phyloP scores from a whole-genome alignment of 2,888 invertebrate species.

The Spatulosminthurus flaviceps region DNA sequence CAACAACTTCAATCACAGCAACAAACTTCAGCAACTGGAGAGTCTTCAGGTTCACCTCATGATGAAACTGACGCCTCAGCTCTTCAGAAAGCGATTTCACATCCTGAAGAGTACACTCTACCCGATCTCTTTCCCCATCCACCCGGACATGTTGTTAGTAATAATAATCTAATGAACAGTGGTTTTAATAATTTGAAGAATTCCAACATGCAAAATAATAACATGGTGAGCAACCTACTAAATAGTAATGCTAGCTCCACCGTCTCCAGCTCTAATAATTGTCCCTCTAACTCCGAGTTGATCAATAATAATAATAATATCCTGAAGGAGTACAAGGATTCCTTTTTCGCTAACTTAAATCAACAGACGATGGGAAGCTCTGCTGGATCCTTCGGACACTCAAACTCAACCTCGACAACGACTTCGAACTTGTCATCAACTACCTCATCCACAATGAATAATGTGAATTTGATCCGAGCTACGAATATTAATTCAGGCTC shows the following conservation, averaged over 20 bases:
- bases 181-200: conserved; percentile 40
- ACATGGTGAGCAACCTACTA: not conserved
- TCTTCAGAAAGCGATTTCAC: not conserved
- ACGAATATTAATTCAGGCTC: conserved; percentile 37
- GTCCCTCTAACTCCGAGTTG: conserved; percentile 26
- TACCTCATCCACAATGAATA: conserved; percentile 22
- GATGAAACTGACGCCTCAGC: conserved; percentile 37
- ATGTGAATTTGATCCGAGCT: conserved; percentile 36
- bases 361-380: conserved; percentile 14
- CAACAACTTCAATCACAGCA: conserved; percentile 33
- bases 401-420: not conserved
- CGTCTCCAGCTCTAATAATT: not conserved
- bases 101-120: conserved; percentile 61
- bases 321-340: conserved; percentile 37
- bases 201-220: conserved; percentile 6
- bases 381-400: not conserved
- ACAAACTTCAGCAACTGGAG: conserved; percentile 48
- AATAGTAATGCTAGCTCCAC: not conserved
- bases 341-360: conserved; percentile 1
- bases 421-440: conserved; percentile 3
- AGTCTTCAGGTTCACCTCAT: conserved; percentile 56
- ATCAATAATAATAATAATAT: conserved; percentile 43
- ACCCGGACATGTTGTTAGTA: conserved; percentile 48
- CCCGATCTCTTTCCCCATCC: conserved; percentile 61
- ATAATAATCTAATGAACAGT: conserved; percentile 54